These are phyloP conservation scores for Neodon shergylaensis DNA, from an alignment of 2,113 vertebrate species.

Conservation along the genomic window DNA sequence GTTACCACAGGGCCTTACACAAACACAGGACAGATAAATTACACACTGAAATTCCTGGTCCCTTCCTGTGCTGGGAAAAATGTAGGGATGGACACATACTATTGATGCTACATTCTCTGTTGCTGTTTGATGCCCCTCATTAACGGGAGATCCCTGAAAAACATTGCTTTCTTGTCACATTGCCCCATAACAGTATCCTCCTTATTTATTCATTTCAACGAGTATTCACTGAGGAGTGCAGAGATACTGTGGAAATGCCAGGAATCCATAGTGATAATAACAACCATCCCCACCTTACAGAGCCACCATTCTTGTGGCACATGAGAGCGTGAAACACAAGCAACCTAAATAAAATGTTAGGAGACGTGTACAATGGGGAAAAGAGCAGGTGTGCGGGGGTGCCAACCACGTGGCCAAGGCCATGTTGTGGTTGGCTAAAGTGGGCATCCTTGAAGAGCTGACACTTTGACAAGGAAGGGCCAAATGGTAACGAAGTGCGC, in stretches of 20 bases:
- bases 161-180: not conserved
- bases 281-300: not conserved
- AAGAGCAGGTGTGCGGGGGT: not conserved
- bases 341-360: not conserved
- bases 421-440: not conserved
- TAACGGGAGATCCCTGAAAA: not conserved
- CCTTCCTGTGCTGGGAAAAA: not conserved
- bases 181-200: not conserved
- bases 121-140: not conserved
- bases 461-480: not conserved
- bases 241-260: not conserved
- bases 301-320: not conserved
- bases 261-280: not conserved
- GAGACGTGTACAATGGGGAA: not conserved
- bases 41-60: not conserved
- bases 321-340: not conserved
- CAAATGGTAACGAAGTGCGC: not conserved
- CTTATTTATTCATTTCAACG: constrained; percentile 12
- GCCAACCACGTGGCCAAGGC: rapidly evolving
- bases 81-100: not conserved
- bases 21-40: not conserved
- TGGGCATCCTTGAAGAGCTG: not conserved
- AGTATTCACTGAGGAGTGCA: not conserved
- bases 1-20: not conserved
- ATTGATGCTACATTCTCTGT: not conserved